These are phyloP conservation scores for Zosterops borbonicus DNA, from an alignment of 2,113 vertebrate genomes.

Conservation along the genomic window DNA sequence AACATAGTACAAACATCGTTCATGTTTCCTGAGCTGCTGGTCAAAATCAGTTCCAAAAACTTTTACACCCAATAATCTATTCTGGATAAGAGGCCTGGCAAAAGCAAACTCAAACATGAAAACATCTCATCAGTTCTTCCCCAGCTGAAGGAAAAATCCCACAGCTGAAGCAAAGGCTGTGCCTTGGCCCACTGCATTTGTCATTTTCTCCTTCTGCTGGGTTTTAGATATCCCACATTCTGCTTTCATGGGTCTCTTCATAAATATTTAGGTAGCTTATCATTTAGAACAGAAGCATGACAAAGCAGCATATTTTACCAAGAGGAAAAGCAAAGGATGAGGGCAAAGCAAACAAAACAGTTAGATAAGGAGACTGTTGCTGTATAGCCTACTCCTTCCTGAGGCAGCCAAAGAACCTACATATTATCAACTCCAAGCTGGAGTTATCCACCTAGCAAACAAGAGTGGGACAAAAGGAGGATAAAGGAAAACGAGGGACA, in stretches of 20 bases:
- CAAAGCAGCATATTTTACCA: background rate
- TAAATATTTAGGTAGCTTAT: background rate
- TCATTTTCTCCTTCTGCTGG: background rate
- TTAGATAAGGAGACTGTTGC: background rate
- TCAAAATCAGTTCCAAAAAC: background rate
- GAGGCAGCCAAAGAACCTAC: accelerated
- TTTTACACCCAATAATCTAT: background rate
- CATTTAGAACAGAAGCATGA: background rate
- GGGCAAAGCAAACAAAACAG: background rate
- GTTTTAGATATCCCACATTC: background rate
- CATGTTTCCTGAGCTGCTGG: background rate
- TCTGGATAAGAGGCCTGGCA: background rate
- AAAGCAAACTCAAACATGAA: background rate
- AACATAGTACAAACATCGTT: background rate
- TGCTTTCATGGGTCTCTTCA: background rate
- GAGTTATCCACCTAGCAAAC: background rate
- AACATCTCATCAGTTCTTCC: background rate
- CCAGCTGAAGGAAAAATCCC: background rate
- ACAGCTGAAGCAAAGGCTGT: background rate
- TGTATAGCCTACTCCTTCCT: background rate
- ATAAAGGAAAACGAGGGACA: background rate
- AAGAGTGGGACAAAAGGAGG: background rate
- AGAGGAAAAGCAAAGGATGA: background rate
- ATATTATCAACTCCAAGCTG: background rate
- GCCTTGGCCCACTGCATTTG: background rate